A percentile compares a stretch with the other conserved stretches of the same genome.
These are phyloP conservation scores for Euleptes europaea DNA, from an alignment of 2,113 vertebrate species.

Conservation along the genomic window DNA sequence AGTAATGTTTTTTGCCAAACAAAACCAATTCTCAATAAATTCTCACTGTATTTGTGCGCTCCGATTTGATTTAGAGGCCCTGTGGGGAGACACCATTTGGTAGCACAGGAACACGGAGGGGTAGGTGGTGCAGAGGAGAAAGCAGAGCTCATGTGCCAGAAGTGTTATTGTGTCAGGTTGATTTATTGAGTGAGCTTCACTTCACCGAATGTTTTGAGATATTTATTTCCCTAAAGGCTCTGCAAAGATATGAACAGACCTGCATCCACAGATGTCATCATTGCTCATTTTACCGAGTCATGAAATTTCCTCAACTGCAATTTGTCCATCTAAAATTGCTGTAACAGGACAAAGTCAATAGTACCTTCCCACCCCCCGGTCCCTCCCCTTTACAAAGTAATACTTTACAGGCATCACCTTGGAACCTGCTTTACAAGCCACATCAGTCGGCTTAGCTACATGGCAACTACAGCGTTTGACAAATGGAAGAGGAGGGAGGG, in stretches of 20 bases:
- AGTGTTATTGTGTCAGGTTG: conserved; percentile 99
- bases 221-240: conserved; percentile 99
- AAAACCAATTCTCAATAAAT: conserved; percentile 99
- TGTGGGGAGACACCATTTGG: conserved; percentile 99
- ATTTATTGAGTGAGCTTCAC: conserved; percentile 99
- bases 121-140: conserved; percentile 92
- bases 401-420: conserved; percentile 58
- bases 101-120: conserved; percentile 93
- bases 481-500: neutral
- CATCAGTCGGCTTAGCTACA: neutral
- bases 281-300: conserved; percentile 99
- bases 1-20: conserved; percentile 96
- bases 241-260: conserved; percentile 99
- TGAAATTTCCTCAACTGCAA: conserved; percentile 95
- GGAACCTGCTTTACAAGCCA: conserved; percentile 42
- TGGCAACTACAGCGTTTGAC: neutral
- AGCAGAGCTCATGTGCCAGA: conserved; percentile 95
- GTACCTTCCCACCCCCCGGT: conserved; percentile 81
- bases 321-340: conserved; percentile 88
- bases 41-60: conserved; percentile 97
- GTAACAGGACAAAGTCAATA: conserved; percentile 85
- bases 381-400: conserved; percentile 51
- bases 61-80: conserved; percentile 99
- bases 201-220: conserved; percentile 99
- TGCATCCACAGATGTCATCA: conserved; percentile 99